Conservation (phyloP, 2,797 vertebrate genomes). For the Periophthalmus magnuspinnatus region DNA sequence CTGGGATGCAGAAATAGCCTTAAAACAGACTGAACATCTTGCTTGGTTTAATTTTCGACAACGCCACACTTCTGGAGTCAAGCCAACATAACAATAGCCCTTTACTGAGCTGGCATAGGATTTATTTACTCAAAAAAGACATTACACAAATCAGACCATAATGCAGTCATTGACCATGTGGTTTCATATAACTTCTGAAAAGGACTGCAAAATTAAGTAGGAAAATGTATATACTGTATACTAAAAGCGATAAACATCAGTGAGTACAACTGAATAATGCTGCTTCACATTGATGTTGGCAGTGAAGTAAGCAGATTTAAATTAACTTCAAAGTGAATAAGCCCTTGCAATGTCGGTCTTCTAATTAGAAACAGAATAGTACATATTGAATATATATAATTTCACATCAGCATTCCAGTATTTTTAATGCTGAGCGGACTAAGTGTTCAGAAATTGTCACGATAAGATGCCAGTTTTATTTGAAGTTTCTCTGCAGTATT, state of each 20-base stretch:
- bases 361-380: conserved; percentile 39
- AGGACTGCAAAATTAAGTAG: conserved; percentile 42
- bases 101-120: conserved; percentile 47
- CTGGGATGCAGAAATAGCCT: conserved; percentile 61
- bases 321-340: conserved; percentile 34
- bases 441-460: conserved; percentile 40
- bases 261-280: conserved; percentile 26
- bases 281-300: conserved; percentile 33
- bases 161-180: conserved; percentile 47
- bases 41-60: conserved; percentile 60
- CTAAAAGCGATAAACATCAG: conserved; percentile 25
- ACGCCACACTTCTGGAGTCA: conserved; percentile 38
- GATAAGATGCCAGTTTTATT: conserved; percentile 33
- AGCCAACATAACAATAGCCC: conserved; percentile 58
- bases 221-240: conserved; percentile 33
- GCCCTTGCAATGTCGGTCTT: conserved; percentile 11
- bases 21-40: conserved; percentile 60
- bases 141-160: conserved; percentile 54
- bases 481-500: conserved; percentile 8
- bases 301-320: conserved; percentile 22
- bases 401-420: conserved; percentile 31
- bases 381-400: conserved; percentile 34
- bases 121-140: conserved; percentile 54
- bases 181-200: conserved; percentile 30
- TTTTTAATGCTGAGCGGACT: conserved; percentile 37